Base-by-base conservation (phyloP, 1,140 invertebrate genomes). In the Prorops nasuta region DNA sequence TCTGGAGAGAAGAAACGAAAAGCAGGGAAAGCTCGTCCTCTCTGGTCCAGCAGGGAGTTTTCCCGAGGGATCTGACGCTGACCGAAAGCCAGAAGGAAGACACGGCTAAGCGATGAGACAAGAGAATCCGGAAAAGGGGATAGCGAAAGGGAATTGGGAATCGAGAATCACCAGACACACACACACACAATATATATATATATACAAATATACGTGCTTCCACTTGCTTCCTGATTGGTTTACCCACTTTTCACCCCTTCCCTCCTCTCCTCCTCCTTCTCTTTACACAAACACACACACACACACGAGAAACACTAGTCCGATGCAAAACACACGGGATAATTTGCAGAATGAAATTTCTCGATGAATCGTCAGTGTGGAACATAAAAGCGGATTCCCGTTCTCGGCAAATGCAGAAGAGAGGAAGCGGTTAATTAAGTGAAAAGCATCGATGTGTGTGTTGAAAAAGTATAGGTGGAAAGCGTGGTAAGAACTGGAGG, bases 31-130 rank as follows among this genome's bases (percentile, higher is more conserved):
- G 12, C 6, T 24, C 21, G 32, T 35, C 16, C 32, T n/a, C n/a
- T 35, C n/a, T 35, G 32, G 16, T 15, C 36, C 14, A 15, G 17
- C 18, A n/a, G 35, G 40, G 22, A 20, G 3, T 45, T 41, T 44
- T 49, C 39, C 39, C 47, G 21, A 18, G 39, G 28, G 47, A 49
- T 24, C 40, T 42, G 19, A 20, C 22, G 20, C 19, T 42, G 31
- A 45, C 39, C 21, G 24, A 36, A 42, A 52, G 39, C 24, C 49
- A 24, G 40, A 31, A 53, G 50, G 21, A 51, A 20, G 38, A 38
- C 19, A 10, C 28, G 17, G 19, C 6, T 3, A 10, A 34, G 37
- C 9, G 18, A 15, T 31, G 41, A 44, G 21, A 12, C 15, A 21
- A 32, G 44, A 20, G 38, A 28, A 49, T 40, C 24, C 21, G 17